Percentiles rank a stretch among this genome's conserved stretches.
Conservation (phyloP, 2,113 vertebrate genomes). For the Hemiprocne comata region DNA sequence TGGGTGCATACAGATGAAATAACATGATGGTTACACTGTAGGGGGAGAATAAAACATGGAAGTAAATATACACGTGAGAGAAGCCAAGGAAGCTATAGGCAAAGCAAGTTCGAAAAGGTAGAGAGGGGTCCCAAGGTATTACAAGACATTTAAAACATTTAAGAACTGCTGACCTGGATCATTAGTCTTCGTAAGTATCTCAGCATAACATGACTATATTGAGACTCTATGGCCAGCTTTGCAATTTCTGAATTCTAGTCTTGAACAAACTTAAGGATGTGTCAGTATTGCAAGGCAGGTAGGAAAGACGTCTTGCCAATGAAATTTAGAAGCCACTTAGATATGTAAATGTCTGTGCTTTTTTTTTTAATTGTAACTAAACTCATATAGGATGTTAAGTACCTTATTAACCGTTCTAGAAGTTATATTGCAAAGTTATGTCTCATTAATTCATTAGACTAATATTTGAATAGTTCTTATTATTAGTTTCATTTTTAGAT, state of each 20-base stretch:
- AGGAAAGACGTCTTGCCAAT: background rate
- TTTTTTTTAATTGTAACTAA: background rate
- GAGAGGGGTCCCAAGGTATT: fast-evolving
- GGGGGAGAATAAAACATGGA: background rate
- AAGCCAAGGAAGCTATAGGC: background rate
- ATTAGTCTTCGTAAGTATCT: background rate
- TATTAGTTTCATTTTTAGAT: background rate
- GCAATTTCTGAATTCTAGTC: background rate
- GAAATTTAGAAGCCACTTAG: background rate
- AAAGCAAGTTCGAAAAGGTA: background rate
- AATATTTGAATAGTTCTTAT: background rate
- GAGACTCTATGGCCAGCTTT: background rate
- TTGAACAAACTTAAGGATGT: background rate
- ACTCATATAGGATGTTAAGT: background rate
- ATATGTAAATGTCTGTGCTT: background rate
- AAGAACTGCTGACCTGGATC: background rate
- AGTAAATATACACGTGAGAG: background rate
- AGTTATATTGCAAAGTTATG: background rate
- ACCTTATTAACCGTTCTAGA: background rate
- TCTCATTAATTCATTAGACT: background rate
- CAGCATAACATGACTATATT: background rate
- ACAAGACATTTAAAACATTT: background rate
- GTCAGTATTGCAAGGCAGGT: background rate
- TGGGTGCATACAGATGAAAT: background rate
- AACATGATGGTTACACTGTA: background rate